phyloP scores from a whole-genome alignment of 2,888 invertebrate genomes.

The Acleris holmiana region DNA sequence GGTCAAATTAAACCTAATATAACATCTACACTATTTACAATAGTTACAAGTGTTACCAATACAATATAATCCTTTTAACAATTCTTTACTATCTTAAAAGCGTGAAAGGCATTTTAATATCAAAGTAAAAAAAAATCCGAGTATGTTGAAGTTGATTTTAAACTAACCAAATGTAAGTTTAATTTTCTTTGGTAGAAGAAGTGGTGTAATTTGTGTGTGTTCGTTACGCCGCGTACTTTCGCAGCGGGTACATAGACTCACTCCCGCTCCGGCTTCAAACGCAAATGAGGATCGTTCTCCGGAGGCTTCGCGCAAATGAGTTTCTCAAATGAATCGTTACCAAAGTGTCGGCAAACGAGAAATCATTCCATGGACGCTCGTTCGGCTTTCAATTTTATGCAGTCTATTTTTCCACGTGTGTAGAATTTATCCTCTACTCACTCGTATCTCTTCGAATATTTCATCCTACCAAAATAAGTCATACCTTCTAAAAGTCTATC shows the following conservation, averaged over 20 bases:
- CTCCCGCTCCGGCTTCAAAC: constrained; percentile 59
- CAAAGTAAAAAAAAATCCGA: background rate
- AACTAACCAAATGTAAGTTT: background rate
- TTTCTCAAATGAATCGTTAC: constrained; percentile 79
- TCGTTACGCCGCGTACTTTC: constrained; percentile 28
- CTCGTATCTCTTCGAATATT: constrained; percentile 1
- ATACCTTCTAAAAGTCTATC: constrained; percentile 23
- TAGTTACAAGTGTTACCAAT: too few relatives aligned
- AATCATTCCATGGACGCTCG: constrained; percentile 61
- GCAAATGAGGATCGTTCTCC: constrained; percentile 74
- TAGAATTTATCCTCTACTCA: constrained; percentile 39
- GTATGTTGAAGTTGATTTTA: too few relatives aligned
- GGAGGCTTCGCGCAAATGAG: constrained; percentile 71
- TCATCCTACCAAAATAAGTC: background rate
- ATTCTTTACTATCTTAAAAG: too few relatives aligned
- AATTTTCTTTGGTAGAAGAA: constrained; percentile 15
- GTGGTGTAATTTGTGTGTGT: constrained; percentile 29
- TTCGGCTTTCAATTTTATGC: constrained; percentile 63
- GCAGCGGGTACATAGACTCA: constrained; percentile 31
- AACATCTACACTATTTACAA: too few relatives aligned
- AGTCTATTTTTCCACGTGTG: constrained; percentile 55
- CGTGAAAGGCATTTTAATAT: background rate
- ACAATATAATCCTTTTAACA: too few relatives aligned
- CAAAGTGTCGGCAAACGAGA: constrained; percentile 68
- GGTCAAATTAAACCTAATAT: too few relatives aligned